phyloP scores from a whole-genome alignment of 1,140 invertebrate genomes.

The Oscheius sp. region DNA sequence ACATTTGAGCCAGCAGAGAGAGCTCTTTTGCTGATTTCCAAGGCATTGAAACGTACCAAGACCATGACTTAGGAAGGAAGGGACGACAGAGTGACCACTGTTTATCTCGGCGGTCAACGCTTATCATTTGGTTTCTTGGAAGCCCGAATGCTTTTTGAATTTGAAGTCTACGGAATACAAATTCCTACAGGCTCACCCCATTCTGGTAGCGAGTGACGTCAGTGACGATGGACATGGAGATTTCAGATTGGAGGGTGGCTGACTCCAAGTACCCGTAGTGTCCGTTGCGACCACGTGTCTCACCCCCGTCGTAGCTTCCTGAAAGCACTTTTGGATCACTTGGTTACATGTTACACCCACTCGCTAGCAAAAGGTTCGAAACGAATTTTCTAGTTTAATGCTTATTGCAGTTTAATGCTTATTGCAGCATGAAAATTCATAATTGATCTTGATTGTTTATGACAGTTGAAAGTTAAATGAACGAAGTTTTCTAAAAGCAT shows the following conservation, averaged over 20 bases:
- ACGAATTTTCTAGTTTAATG: too few relatives aligned
- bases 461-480: too few relatives aligned
- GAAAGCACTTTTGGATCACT: background rate
- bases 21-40: background rate
- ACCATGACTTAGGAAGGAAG: background rate
- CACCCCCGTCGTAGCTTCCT: background rate
- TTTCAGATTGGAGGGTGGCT: constrained; percentile 37
- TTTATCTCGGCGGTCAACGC: background rate
- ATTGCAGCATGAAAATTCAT: too few relatives aligned
- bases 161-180: background rate
- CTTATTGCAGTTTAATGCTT: too few relatives aligned
- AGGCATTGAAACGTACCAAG: background rate
- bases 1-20: too few relatives aligned
- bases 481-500: too few relatives aligned
- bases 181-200: background rate
- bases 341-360: too few relatives aligned
- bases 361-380: too few relatives aligned
- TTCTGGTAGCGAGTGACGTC: constrained; percentile 25
- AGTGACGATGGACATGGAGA: constrained; percentile 42
- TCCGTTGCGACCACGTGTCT: background rate
- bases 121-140: background rate
- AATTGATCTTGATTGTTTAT: too few relatives aligned
- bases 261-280: constrained; percentile 8
- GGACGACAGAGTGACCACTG: background rate
- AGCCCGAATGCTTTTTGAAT: background rate